Conservation (phyloP, 2,888 invertebrate genomes). For the Eubasilissa splendida region DNA sequence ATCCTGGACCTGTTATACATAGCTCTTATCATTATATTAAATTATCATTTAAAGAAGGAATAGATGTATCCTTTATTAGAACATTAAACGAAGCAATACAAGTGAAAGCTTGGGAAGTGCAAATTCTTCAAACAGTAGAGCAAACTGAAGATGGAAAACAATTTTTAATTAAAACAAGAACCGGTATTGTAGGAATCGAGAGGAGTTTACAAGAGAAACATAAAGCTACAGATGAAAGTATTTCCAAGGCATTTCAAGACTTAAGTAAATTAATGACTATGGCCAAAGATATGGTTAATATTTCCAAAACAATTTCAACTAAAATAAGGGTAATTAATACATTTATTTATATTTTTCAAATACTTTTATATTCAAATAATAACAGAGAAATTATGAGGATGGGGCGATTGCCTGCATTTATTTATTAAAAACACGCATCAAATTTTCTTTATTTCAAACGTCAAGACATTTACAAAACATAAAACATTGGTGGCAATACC, state of each 20-base stretch:
- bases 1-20: slow-evolving; percentile 82
- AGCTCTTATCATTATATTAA: slow-evolving; percentile 85
- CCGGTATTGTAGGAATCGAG: slow-evolving; percentile 97
- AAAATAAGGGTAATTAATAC: slow-evolving; percentile 81
- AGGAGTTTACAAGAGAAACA: slow-evolving; percentile 92
- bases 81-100: slow-evolving; percentile 77
- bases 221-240: slow-evolving; percentile 92
- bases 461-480: too few relatives aligned
- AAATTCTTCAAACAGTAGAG: slow-evolving; percentile 49
- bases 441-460: too few relatives aligned
- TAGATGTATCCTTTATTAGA: slow-evolving; percentile 76
- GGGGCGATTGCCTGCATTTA: too few relatives aligned
- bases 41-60: slow-evolving; percentile 89
- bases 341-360: neutral
- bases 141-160: slow-evolving; percentile 55
- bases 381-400: too few relatives aligned
- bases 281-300: slow-evolving; percentile 97
- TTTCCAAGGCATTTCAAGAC: slow-evolving; percentile 95
- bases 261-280: slow-evolving; percentile 93
- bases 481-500: too few relatives aligned
- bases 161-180: slow-evolving; percentile 77
- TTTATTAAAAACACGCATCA: too few relatives aligned
- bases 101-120: slow-evolving; percentile 77
- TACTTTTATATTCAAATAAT: neutral
- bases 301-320: slow-evolving; percentile 92